Percentiles rank a stretch among this genome's conserved stretches.
Conservation (phyloP, 2,797 vertebrate species). For the Parotocinclus haroldoi region DNA sequence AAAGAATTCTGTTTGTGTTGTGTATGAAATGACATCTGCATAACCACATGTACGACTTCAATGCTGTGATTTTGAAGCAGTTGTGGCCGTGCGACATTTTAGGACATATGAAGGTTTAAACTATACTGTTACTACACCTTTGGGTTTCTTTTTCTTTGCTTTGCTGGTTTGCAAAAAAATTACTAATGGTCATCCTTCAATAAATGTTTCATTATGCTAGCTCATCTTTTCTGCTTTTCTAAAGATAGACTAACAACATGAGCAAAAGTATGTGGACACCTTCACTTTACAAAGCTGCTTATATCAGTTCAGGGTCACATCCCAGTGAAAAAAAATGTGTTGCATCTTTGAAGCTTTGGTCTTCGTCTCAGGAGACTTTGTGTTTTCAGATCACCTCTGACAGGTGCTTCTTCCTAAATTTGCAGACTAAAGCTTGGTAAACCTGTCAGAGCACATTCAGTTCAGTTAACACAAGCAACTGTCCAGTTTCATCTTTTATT, state of each 20-base stretch:
- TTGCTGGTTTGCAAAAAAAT: conserved; percentile 37
- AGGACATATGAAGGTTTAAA: conserved; percentile 37
- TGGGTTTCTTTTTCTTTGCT: conserved; percentile 29
- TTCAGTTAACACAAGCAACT: too few relatives aligned
- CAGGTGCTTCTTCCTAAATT: too few relatives aligned
- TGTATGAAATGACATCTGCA: conserved; percentile 35
- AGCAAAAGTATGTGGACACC: too few relatives aligned
- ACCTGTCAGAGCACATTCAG: too few relatives aligned
- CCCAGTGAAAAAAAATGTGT: too few relatives aligned
- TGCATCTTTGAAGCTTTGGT: too few relatives aligned
- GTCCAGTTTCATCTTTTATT: too few relatives aligned
- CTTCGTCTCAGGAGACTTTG: too few relatives aligned
- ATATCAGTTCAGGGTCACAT: too few relatives aligned
- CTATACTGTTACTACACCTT: conserved; percentile 17
- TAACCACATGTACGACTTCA: conserved; percentile 24
- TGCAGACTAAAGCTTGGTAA: too few relatives aligned
- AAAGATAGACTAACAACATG: neutral
- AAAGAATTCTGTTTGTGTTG: neutral
- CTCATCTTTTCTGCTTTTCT: conserved; percentile 25
- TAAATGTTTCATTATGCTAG: conserved; percentile 46
- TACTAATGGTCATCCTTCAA: conserved; percentile 43
- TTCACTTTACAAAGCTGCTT: too few relatives aligned
- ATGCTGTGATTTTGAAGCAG: conserved; percentile 43
- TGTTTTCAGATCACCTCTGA: too few relatives aligned
- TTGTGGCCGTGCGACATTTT: conserved; percentile 30